Conservation (phyloP, 2,888 invertebrate genomes). For the Acanthoscelides obtectus region DNA sequence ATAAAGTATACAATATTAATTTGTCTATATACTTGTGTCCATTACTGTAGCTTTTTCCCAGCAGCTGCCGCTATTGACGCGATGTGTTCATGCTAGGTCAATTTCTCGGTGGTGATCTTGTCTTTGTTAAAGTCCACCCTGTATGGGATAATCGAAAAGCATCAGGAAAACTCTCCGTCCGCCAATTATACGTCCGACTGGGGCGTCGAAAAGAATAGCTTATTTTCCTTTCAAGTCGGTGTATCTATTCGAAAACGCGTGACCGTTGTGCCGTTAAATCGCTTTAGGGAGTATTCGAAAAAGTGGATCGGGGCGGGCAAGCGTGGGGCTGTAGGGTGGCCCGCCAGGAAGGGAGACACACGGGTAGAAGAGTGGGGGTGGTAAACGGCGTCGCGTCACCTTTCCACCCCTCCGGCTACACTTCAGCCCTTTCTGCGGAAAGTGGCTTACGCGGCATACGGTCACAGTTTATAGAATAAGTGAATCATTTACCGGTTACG, state of each 20-base stretch:
- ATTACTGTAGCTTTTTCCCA: too few species aligned
- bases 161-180: neutral
- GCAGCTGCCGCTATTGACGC: too few species aligned
- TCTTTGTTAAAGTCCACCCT: too few species aligned
- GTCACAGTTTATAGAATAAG: too few species aligned
- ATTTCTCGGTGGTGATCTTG: too few species aligned
- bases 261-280: neutral
- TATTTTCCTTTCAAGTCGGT: neutral
- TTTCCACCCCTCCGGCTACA: neutral
- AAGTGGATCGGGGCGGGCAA: neutral
- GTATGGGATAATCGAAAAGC: too few species aligned
- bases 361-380: neutral
- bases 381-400: neutral
- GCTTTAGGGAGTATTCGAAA: neutral
- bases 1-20: too few species aligned
- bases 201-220: neutral
- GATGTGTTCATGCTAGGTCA: too few species aligned
- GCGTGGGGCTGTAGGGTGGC: neutral
- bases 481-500: too few species aligned
- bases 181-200: neutral
- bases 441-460: neutral
- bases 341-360: neutral
- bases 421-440: neutral
- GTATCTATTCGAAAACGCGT: neutral
- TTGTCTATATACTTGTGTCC: too few species aligned